Evolutionary conservation across 2,888 invertebrate genomes (phyloP).

Genomic region (Agriopis aurantiaria): DNA sequence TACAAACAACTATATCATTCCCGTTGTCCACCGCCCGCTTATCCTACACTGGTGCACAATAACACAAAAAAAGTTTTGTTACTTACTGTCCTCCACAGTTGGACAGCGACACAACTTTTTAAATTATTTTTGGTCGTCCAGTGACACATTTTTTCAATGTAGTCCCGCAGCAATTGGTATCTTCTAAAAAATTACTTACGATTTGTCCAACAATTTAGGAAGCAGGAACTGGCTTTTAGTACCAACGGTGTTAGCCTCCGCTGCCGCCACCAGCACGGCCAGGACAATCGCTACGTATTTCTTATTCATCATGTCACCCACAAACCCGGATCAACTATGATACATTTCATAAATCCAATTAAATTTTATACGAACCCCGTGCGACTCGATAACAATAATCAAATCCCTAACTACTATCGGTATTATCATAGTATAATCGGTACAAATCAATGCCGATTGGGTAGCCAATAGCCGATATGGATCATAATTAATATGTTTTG

Average conservation of each 20-base stretch:
- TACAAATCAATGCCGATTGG: conserved; percentile 63
- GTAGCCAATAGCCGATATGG: conserved; percentile 47
- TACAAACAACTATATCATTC: too few relatives aligned
- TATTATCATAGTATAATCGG: conserved; percentile 50
- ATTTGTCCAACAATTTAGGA: conserved; percentile 49
- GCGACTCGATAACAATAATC: conserved; percentile 55
- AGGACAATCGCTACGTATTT: conserved; percentile 63
- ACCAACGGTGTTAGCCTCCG: conserved; percentile 58
- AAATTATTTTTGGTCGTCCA: too few relatives aligned
- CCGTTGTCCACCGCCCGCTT: too few relatives aligned
- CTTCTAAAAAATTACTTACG: too few relatives aligned
- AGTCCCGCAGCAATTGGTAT: too few relatives aligned
- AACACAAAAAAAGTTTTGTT: too few relatives aligned
- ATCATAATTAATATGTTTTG: conserved; percentile 65
- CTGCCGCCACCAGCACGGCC: conserved; percentile 61
- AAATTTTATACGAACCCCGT: conserved; percentile 55
- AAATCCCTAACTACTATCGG: conserved; percentile 36
- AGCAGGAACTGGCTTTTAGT: conserved; percentile 46
- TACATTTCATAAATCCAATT: conserved; percentile 43
- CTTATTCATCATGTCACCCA: conserved; percentile 58
- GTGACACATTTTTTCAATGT: too few relatives aligned
- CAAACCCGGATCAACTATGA: conserved; percentile 46
- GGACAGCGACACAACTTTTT: too few relatives aligned
- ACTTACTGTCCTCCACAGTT: too few relatives aligned
- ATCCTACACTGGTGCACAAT: too few relatives aligned